Evolutionary conservation across 2,888 invertebrate genomes (phyloP).

Genomic region (Chrysina gloriosa): DNA sequence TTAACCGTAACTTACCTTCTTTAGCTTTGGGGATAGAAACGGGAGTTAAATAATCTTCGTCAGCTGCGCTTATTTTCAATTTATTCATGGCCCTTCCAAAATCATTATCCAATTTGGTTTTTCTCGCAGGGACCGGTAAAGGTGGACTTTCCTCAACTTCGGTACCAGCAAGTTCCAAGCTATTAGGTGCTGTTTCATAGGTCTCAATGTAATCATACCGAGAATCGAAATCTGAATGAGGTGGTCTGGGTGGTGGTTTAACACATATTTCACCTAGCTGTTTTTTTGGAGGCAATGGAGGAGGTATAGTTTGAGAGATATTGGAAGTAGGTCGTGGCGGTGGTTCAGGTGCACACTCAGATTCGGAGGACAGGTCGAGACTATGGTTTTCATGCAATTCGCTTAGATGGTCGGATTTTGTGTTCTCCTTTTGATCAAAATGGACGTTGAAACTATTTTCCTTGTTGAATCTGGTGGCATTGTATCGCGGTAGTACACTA

Average conservation of each 20-base stretch:
- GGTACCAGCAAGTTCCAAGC: constrained; percentile 52
- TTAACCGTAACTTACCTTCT: constrained; percentile 46
- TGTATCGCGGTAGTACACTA: constrained; percentile 44
- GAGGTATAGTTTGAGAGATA: constrained; percentile 74
- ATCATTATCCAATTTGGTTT: constrained; percentile 66
- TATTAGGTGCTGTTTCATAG: constrained; percentile 61
- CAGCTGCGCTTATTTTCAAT: constrained; percentile 56
- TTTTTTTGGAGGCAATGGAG: constrained; percentile 80
- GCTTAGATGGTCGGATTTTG: constrained; percentile 40
- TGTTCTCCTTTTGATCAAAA: constrained; percentile 48
- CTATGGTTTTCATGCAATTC: constrained; percentile 60
- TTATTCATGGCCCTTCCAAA: constrained; percentile 62
- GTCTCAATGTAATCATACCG: constrained; percentile 70
- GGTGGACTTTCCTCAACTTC: constrained; percentile 67
- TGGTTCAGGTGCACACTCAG: constrained; percentile 70
- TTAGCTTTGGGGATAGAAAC: constrained; percentile 68
- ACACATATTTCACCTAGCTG: constrained; percentile 69
- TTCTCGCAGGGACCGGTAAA: constrained; percentile 72
- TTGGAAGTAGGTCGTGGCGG: constrained; percentile 77
- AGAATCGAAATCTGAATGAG: constrained; percentile 67
- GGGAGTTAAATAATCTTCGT: constrained; percentile 78
- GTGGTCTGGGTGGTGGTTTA: constrained; percentile 76
- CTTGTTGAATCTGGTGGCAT: constrained; percentile 54
- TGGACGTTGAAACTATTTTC: constrained; percentile 64
- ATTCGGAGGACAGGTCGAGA: constrained; percentile 61